Evolutionary conservation across 2,797 vertebrate genomes (phyloP), one percentile per base, ranked within the genome.

Genomic region (Xiphorhynchus erythropygius): DNA sequence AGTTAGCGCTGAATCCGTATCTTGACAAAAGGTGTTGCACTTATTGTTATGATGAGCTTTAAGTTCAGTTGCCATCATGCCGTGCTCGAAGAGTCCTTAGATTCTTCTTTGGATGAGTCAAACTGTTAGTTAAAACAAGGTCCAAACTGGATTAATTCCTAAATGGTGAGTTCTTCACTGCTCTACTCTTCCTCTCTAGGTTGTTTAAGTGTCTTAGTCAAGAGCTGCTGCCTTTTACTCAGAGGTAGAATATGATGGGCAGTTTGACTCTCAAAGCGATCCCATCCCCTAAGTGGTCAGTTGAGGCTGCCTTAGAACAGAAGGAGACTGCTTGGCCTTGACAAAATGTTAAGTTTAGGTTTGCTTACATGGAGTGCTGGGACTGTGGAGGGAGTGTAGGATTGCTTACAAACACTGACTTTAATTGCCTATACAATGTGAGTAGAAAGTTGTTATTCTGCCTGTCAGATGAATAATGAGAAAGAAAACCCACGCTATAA

Each of bases 351-450:
- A 46, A 18, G 19, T 84, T 89, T 64, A 55, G 9, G 57, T 87
- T 89, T 64, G 35, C 41, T n/a, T 65, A 7, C 22, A 4, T 18
- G 49, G 53, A 53, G 17, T 70, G 39, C 68, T 67, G 64, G 35
- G 57, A 46, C 52, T 0, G 0, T 35, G 18, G 52, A 42, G 30
- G 9, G 24, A 32, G 32, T 4, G 2, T 55, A n/a, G 60, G 69
- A 47, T 56, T 93, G 41, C 41, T 64, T 56, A 68, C 30, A 67
- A 64, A 57, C 15, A 25, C 27, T 47, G 71, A 18, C 70, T 81
- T 68, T 83, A 78, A 75, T 92, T 75, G 53, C 27, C 62, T 67
- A 2, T 42, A 17, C 2, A 7, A 3, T 63, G 35, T 41, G 22
- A 64, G 24, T 7, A 60, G 49, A 62, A 90, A 86, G 37, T 71